Evolutionary conservation across 2,888 invertebrate species (phyloP), one percentile per base, ranked within the genome.

Genomic region (Dicyrtoma fusca): DNA sequence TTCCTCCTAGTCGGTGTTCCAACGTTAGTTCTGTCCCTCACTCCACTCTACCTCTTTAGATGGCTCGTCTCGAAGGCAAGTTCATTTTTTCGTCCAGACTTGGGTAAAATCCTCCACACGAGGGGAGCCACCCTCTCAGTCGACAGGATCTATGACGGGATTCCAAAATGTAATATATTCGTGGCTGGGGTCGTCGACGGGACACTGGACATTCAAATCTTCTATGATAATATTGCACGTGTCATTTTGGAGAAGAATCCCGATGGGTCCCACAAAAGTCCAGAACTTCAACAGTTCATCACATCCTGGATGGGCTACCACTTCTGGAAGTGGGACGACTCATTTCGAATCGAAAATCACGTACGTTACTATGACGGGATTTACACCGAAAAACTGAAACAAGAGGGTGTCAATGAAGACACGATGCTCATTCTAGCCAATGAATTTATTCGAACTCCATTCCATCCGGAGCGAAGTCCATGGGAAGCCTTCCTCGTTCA

Each of bases 281-380:
- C 59, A 0, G 78, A 79, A 64, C 53, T 79, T n/a, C 74, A 65
- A 25, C 73, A 79, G 19, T 77, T 74, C 64, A 76, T 77, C 63
- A 76, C 76, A 11, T 73, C 64, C 3, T 80, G 77, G 76, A 51
- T 78, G 47, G 80, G 80, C 11, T 80, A 76, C 49, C 70, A 74
- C 8, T 80, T 80, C 65, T 80, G 80, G 80, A 77, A 80, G 70
- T 72, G 74, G 64, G 78, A 78, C 11, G 34, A 65, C 4, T 55
- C 75, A 13, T 80, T 78, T 23, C 45, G 65, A 11, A 5, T 79
- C 10, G 75, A 79, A 25, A 72, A 73, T 42, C 79, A 80, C 55
- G 68, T 80, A 8, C 59, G 73, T 1, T 55, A 69, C 3, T 77
- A 70, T 23, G 75, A 77, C 10, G 69, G 65, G 26, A 62, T 62